phyloP scores from a whole-genome alignment of 1,140 invertebrate species.

The Daktulosphaira vitifoliae region DNA sequence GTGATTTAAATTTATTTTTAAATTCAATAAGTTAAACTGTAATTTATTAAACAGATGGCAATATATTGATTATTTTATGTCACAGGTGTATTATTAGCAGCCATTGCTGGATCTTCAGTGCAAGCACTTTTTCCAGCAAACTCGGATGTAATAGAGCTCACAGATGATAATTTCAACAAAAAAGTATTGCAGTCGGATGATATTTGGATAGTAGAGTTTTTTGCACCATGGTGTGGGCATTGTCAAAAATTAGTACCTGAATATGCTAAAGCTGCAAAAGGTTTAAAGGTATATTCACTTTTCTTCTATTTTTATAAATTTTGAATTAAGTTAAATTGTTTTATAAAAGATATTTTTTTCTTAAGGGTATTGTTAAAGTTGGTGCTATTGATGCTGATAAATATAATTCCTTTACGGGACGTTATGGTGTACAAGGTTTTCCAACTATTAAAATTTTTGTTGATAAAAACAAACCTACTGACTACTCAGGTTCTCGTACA shows the following conservation, averaged over 20 bases:
- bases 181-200: slow-evolving; percentile 43
- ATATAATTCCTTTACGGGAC: slow-evolving; percentile 68
- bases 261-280: slow-evolving; percentile 77
- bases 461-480: slow-evolving; percentile 77
- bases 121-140: slow-evolving; percentile 36
- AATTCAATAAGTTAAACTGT: too few species aligned
- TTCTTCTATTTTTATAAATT: slow-evolving; percentile 42
- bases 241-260: slow-evolving; percentile 62
- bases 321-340: neutral
- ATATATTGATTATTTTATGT: neutral
- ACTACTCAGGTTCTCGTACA: slow-evolving; percentile 78
- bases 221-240: slow-evolving; percentile 66
- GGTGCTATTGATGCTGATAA: slow-evolving; percentile 88
- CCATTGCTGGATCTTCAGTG: neutral
- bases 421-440: slow-evolving; percentile 82
- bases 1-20: too few species aligned
- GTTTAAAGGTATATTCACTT: too few species aligned
- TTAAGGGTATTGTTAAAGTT: slow-evolving; percentile 82
- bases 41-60: neutral
- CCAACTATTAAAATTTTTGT: slow-evolving; percentile 94
- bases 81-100: neutral
- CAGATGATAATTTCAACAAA: slow-evolving; percentile 41
- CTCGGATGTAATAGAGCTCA: slow-evolving; percentile 46
- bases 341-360: slow-evolving; percentile 35
- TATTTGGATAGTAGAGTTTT: slow-evolving; percentile 63